A percentile compares a stretch with the other conserved stretches of the same genome.
Conservation (phyloP, 2,888 invertebrate species). For the Cataglyphis rosenhaueri region DNA sequence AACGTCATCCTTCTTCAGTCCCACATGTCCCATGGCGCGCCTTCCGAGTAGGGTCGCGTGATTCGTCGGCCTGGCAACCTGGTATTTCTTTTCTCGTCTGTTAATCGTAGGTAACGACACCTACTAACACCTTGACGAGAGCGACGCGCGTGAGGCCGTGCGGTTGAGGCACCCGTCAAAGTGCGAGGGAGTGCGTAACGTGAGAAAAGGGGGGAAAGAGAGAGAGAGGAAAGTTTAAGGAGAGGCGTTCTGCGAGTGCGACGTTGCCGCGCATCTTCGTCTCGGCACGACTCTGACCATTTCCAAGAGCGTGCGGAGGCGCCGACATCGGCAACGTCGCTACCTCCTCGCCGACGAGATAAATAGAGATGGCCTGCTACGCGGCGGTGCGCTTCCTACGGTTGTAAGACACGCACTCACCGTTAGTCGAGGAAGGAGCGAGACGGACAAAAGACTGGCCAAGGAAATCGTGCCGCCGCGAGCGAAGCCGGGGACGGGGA, state of each 20-base stretch:
- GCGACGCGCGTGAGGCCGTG: constrained; percentile 65
- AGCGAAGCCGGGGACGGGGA: constrained; percentile 62
- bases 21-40: constrained; percentile 7
- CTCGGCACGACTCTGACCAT: constrained; percentile 52
- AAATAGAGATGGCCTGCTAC: constrained; percentile 74
- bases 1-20: neutral
- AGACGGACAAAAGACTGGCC: constrained; percentile 70
- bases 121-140: constrained; percentile 70
- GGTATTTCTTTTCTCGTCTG: constrained; percentile 64
- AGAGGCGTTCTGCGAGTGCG: constrained; percentile 56
- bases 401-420: constrained; percentile 68
- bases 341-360: constrained; percentile 61
- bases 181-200: constrained; percentile 29
- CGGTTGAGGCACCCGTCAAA: constrained; percentile 61
- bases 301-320: constrained; percentile 65
- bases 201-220: constrained; percentile 30
- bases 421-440: constrained; percentile 75
- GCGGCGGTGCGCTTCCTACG: constrained; percentile 58
- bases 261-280: constrained; percentile 67
- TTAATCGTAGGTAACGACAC: constrained; percentile 72
- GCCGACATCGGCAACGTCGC: constrained; percentile 66
- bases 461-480: constrained; percentile 72
- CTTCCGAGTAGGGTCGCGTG: constrained; percentile 42
- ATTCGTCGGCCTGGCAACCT: constrained; percentile 64
- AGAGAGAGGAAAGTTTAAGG: constrained; percentile 54